phyloP scores from a whole-genome alignment of 2,113 vertebrate genomes.

The Lepus timidus region DNA sequence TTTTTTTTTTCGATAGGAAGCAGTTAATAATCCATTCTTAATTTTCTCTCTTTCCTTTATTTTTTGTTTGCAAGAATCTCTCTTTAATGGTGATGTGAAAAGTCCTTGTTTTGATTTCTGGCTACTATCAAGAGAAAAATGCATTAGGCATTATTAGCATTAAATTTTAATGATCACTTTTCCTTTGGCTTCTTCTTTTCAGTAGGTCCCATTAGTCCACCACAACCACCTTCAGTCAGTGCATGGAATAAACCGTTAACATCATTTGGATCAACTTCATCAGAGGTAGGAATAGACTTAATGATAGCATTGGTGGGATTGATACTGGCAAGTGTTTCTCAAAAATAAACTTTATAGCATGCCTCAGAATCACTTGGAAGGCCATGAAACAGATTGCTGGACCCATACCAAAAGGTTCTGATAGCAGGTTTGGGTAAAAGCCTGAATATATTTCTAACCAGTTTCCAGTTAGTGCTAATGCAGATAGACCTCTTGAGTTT shows the following conservation, averaged over 20 bases:
- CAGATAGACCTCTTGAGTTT: background rate
- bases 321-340: background rate
- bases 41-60: background rate
- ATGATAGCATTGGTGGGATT: background rate
- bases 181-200: slow-evolving; percentile 71
- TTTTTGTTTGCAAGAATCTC: background rate
- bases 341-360: background rate
- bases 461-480: background rate
- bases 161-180: background rate
- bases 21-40: background rate
- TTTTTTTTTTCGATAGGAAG: slow-evolving; percentile 10
- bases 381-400: background rate
- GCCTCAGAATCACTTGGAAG: background rate
- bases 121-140: background rate
- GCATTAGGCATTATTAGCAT: background rate
- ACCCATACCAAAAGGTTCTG: background rate
- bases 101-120: background rate
- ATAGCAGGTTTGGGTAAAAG: background rate
- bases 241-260: slow-evolving; percentile 99
- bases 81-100: background rate
- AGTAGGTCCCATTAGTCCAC: slow-evolving; percentile 98
- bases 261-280: slow-evolving; percentile 93
- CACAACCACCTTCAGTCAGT: slow-evolving; percentile 98
- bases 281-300: slow-evolving; percentile 90
- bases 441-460: background rate